phyloP scores from a whole-genome alignment of 2,888 invertebrate genomes.

The Ornithoptera alexandrae region DNA sequence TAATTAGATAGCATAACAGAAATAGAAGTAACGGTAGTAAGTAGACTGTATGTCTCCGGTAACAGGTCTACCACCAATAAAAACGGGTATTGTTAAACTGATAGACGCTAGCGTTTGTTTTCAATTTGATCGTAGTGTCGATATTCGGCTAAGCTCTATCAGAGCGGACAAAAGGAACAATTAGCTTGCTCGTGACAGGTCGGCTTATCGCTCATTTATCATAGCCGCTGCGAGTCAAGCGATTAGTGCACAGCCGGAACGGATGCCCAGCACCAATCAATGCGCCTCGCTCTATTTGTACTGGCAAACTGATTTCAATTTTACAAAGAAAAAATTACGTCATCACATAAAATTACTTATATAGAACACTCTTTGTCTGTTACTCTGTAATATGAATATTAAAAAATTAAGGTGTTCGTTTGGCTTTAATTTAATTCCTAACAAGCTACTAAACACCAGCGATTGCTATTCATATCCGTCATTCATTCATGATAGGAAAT shows the following conservation, averaged over 20 bases:
- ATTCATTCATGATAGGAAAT: too few relatives aligned
- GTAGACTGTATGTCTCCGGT: too few relatives aligned
- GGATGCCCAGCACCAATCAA: slow-evolving; percentile 41
- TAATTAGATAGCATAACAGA: too few relatives aligned
- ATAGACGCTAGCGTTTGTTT: slow-evolving; percentile 1
- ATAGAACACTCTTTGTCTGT: too few relatives aligned
- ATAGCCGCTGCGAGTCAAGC: slow-evolving; percentile 32
- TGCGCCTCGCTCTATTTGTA: slow-evolving; percentile 33
- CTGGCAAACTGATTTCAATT: slow-evolving; percentile 11
- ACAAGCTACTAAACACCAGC: too few relatives aligned
- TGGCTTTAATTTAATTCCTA: too few relatives aligned
- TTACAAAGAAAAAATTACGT: not conserved
- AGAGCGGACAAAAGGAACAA: slow-evolving; percentile 26
- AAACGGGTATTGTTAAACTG: not conserved
- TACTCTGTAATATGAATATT: too few relatives aligned
- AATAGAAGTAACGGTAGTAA: too few relatives aligned
- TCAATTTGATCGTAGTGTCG: slow-evolving; percentile 4
- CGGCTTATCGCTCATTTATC: slow-evolving; percentile 33
- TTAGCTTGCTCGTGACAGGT: slow-evolving; percentile 33
- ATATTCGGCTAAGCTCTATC: slow-evolving; percentile 23
- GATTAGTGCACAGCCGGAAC: slow-evolving; percentile 43
- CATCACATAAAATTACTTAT: too few relatives aligned
- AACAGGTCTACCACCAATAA: not conserved
- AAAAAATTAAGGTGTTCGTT: too few relatives aligned
- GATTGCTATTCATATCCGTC: too few relatives aligned